Evolutionary conservation across 2,113 vertebrate genomes (phyloP).

Genomic region (Oreotrochilus melanogaster): DNA sequence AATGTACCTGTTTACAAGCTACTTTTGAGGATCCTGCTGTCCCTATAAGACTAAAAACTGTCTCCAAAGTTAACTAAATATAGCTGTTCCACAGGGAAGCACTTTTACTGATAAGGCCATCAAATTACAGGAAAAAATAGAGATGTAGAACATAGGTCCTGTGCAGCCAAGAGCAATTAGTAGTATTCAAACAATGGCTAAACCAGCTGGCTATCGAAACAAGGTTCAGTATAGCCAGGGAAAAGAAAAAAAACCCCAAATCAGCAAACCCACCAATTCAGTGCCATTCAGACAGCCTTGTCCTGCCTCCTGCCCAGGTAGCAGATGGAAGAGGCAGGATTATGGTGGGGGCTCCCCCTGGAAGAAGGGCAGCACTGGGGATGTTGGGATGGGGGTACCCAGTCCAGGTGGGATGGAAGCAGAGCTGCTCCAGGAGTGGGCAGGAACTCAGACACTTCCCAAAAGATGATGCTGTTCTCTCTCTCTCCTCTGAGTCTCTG

Average conservation of each 20-base stretch:
- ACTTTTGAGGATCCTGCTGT: not conserved
- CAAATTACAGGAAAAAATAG: conserved; percentile 62
- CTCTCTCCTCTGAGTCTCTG: not conserved
- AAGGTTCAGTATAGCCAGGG: not conserved
- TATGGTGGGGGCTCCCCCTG: not conserved
- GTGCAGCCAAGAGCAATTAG: conserved; percentile 10
- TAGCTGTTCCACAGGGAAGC: not conserved
- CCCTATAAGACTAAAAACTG: not conserved
- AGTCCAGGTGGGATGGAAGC: not conserved
- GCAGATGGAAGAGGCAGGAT: not conserved
- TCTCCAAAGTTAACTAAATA: conserved; percentile 24
- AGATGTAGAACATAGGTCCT: not conserved
- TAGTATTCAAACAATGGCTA: conserved; percentile 38
- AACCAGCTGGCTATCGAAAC: not conserved
- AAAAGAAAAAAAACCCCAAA: not conserved
- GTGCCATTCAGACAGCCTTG: not conserved
- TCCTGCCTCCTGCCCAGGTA: not conserved
- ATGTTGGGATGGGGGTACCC: accelerated
- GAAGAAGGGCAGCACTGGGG: too few relatives aligned
- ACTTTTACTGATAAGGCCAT: conserved; percentile 6
- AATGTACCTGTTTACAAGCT: not conserved
- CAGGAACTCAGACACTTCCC: not conserved
- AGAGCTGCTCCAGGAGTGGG: not conserved
- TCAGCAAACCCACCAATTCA: not conserved
- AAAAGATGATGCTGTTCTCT: not conserved